Conservation (phyloP, 1,140 invertebrate genomes). For the Neoseiulus cucumeris region DNA sequence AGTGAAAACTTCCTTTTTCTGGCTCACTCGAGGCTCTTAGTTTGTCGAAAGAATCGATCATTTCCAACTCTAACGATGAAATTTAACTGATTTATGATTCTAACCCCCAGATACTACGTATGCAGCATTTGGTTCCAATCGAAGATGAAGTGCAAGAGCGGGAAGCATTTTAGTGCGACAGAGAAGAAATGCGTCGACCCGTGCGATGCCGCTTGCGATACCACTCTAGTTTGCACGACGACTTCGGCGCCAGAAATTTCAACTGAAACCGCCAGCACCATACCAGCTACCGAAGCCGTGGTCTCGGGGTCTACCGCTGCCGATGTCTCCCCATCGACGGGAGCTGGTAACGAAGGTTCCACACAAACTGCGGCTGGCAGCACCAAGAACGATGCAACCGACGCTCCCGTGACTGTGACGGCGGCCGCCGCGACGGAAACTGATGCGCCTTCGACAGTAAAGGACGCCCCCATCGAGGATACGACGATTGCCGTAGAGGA, state of each 20-base stretch:
- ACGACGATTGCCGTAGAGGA: not conserved
- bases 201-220: not conserved
- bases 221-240: not conserved
- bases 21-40: too few species aligned
- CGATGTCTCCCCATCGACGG: not conserved
- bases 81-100: not conserved
- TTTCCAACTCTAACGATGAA: not conserved
- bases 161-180: not conserved
- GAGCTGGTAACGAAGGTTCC: not conserved
- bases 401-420: not conserved
- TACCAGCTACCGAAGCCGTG: not conserved
- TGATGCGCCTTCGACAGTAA: too few species aligned
- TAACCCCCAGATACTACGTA: not conserved
- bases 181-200: not conserved
- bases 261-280: not conserved
- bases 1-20: too few species aligned
- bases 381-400: not conserved
- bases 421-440: not conserved
- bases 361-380: not conserved
- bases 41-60: not conserved
- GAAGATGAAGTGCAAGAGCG: not conserved
- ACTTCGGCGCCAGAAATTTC: not conserved
- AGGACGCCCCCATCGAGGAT: too few species aligned
- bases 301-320: not conserved
- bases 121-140: not conserved